phyloP scores from a whole-genome alignment of 2,797 vertebrate genomes.

The Tolypeutes matacus region DNA sequence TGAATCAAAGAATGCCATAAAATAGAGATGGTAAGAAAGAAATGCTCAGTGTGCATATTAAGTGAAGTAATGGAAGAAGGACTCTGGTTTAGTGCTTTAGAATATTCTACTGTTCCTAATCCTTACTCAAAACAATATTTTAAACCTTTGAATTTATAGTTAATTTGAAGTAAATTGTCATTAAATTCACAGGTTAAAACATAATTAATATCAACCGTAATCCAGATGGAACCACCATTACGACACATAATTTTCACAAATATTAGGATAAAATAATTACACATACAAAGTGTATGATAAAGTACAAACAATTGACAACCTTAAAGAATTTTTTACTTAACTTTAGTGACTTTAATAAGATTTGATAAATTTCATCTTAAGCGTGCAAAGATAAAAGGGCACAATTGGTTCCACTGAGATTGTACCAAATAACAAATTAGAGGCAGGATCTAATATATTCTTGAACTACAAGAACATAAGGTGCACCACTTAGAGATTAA shows the following conservation, averaged over 20 bases:
- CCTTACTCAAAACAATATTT: constrained; percentile 47
- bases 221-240: constrained; percentile 73
- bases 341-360: constrained; percentile 70
- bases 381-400: constrained; percentile 81
- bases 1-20: constrained; percentile 36
- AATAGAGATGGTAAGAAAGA: background rate
- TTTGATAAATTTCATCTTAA: constrained; percentile 73
- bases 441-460: constrained; percentile 64
- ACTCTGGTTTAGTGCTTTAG: constrained; percentile 54
- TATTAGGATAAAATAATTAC: constrained; percentile 77
- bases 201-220: constrained; percentile 69
- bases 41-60: background rate
- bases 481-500: constrained; percentile 49
- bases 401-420: constrained; percentile 82
- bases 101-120: background rate
- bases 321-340: constrained; percentile 72
- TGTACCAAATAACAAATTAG: constrained; percentile 48
- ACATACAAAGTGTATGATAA: constrained; percentile 79
- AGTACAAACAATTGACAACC: constrained; percentile 81
- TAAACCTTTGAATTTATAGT: constrained; percentile 77
- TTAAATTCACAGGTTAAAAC: constrained; percentile 76
- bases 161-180: constrained; percentile 44
- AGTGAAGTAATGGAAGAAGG: background rate
- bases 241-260: constrained; percentile 73
- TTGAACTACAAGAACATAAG: constrained; percentile 41